phyloP scores from a whole-genome alignment of 2,797 vertebrate species.

The Hapalemur alaotrensis region DNA sequence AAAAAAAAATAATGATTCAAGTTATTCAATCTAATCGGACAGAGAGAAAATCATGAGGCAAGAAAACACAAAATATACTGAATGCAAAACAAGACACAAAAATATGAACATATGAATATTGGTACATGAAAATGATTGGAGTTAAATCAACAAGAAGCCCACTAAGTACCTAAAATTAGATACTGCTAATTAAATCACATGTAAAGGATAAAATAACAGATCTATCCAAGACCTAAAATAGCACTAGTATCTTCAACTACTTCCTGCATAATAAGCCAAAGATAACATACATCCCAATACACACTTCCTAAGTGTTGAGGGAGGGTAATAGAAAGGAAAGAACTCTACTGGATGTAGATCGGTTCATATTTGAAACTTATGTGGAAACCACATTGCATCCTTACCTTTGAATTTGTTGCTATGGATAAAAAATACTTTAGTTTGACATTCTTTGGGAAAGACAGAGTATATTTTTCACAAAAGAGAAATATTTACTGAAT shows the following conservation, averaged over 20 bases:
- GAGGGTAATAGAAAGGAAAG: not conserved
- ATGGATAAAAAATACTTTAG: not conserved
- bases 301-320: not conserved
- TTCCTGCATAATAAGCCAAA: not conserved
- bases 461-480: not conserved
- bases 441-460: not conserved
- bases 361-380: not conserved
- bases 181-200: not conserved
- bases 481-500: not conserved
- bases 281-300: too few relatives aligned
- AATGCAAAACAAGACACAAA: not conserved
- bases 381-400: not conserved
- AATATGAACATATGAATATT: not conserved
- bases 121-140: not conserved
- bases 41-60: not conserved
- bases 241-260: accelerated
- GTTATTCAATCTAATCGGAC: not conserved
- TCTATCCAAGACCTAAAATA: not conserved
- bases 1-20: not conserved
- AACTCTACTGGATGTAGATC: not conserved
- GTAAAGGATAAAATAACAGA: not conserved
- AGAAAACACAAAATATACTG: not conserved
- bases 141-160: not conserved
- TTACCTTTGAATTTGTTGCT: not conserved
- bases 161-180: not conserved